These are phyloP conservation scores for Nematolebias whitei DNA, from an alignment of 2,113 vertebrate species.

Conservation along the genomic window DNA sequence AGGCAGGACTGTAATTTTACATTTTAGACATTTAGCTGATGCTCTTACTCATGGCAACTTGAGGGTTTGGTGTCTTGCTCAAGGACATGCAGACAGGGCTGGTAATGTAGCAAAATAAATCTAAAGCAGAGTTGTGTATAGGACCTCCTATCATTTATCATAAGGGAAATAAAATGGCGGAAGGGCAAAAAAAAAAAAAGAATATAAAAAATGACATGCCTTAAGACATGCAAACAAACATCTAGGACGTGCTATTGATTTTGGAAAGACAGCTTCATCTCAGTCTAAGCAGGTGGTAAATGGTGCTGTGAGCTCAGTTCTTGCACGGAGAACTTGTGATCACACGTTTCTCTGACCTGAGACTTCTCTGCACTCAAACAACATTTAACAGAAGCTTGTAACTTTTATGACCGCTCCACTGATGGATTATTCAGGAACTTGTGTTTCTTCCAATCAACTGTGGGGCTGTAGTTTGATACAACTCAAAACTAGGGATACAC, in stretches of 20 bases:
- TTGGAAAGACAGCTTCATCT: slow-evolving; percentile 12
- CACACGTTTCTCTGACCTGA: neutral
- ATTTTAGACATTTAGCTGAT: slow-evolving; percentile 50
- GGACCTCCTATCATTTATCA: slow-evolving; percentile 27
- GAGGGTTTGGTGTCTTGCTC: slow-evolving; percentile 47
- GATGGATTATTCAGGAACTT: slow-evolving; percentile 5
- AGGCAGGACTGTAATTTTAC: slow-evolving; percentile 48
- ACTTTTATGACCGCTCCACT: slow-evolving; percentile 2
- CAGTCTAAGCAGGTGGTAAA: slow-evolving; percentile 33
- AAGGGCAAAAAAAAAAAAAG: neutral
- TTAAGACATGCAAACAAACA: slow-evolving; percentile 11
- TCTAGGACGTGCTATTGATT: slow-evolving; percentile 4
- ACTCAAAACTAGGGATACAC: too few species aligned
- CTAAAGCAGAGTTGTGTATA: slow-evolving; percentile 6
- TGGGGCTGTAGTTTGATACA: slow-evolving; percentile 6
- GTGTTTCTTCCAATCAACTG: slow-evolving; percentile 16
- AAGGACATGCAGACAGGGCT: slow-evolving; percentile 27
- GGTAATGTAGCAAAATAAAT: slow-evolving; percentile 45
- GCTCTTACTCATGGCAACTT: slow-evolving; percentile 42
- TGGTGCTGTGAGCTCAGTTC: neutral
- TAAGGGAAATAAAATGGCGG: slow-evolving; percentile 5
- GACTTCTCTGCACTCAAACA: slow-evolving; percentile 1
- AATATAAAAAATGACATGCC: slow-evolving; percentile 1
- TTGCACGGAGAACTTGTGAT: slow-evolving; percentile 10
- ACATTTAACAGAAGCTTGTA: slow-evolving; percentile 10